Evolutionary conservation across 2,113 vertebrate genomes (phyloP), one percentile per base, ranked within the genome.

Genomic region (Epinephelus cyanopodus): DNA sequence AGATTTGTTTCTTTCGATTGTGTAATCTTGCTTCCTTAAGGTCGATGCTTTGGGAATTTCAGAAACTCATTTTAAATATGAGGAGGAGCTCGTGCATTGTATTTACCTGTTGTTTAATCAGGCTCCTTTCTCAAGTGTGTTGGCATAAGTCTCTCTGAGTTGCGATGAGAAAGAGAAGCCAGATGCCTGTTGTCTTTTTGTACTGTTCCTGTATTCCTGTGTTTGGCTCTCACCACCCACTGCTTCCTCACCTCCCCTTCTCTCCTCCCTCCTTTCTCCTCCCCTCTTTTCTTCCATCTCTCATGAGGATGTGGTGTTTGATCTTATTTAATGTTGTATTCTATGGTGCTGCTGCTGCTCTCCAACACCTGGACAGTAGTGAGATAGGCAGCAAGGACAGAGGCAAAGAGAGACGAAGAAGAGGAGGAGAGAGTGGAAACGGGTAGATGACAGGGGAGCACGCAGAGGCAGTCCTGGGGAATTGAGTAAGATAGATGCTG

Each of bases 231-330:
- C 61, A 47, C 66, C 86, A 72, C 79, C 84, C 83, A 74, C 66
- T 78, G 47, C 76, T 71, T 74, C 62, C 71, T 86, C 79, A 73
- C 58, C 60, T 69, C 77, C 60, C 27, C 11, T 25, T 63, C 67
- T 72, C 81, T 84, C 82, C 77, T 84, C 57, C 80, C 74, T 73
- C 58, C 50, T 70, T 57, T 47, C 82, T 72, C 68, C 82, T 76
- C 81, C 82, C 82, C 67, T 47, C 57, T 77, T 61, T 76, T 69
- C 64, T 78, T 63, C 66, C 71, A 48, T 84, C 62, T 69, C 81
- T 79, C 60, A 52, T 19, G 74, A 83, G 64, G 83, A 84, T 70
- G 73, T 86, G 73, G 86, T 82, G 81, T 83, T 86, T 89, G 87
- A 73, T 89, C 81, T 85, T 84, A 52, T 85, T 74, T 71, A 69